phyloP scores from a whole-genome alignment of 2,888 invertebrate genomes.

The Schizotus pectinicornis region DNA sequence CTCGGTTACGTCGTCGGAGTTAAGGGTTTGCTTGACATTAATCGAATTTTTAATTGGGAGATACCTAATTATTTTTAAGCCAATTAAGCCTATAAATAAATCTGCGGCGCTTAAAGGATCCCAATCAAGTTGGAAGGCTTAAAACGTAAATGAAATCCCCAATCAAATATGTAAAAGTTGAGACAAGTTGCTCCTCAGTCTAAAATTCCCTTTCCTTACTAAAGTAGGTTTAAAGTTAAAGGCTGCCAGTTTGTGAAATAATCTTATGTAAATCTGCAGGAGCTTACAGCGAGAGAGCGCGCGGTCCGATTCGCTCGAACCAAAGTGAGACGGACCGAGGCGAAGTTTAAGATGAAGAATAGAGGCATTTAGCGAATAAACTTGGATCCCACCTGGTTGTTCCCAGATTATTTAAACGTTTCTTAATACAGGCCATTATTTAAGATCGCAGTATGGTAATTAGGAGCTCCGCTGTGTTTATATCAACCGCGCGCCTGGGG shows the following conservation, averaged over 20 bases:
- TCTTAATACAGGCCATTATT: constrained; percentile 61
- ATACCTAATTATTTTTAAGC: no score
- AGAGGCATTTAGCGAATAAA: constrained; percentile 57
- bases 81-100: no score
- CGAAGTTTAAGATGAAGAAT: constrained; percentile 53
- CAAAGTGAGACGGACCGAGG: constrained; percentile 21
- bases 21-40: no score
- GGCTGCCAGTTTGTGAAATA: constrained; percentile 57
- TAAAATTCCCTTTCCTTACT: constrained; percentile 49
- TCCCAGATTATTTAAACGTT: constrained; percentile 62
- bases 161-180: constrained; percentile 38
- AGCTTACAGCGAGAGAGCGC: constrained; percentile 45
- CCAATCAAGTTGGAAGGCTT: constrained; percentile 22
- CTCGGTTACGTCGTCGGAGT: neutral
- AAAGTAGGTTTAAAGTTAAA: constrained; percentile 57
- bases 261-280: constrained; percentile 58
- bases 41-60: neutral
- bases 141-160: constrained; percentile 29
- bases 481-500: constrained; percentile 43
- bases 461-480: constrained; percentile 47
- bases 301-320: constrained; percentile 3
- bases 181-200: constrained; percentile 37
- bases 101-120: neutral
- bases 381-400: constrained; percentile 59
- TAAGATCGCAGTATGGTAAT: constrained; percentile 58